Base-by-base conservation (phyloP, 2,888 invertebrate species). In the Habrosyne pyritoides region DNA sequence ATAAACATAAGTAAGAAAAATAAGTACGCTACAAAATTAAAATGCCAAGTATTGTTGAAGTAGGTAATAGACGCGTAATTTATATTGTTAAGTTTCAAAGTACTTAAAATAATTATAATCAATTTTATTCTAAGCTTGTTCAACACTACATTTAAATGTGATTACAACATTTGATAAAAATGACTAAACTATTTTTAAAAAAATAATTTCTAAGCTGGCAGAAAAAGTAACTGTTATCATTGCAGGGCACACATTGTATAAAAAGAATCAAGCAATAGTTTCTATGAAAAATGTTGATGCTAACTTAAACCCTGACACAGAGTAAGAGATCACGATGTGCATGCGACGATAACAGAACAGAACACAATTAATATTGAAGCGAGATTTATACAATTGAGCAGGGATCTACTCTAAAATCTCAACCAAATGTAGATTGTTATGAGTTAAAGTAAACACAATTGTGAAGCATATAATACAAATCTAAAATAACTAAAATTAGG, bases 401-500 rank as follows among this genome's bases (percentile, higher is more conserved):
- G 67, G 65, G 60, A 62, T 63, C 60, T 59, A 64, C 64, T 69
- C 64, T 71, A 64, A 66, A 72, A 74, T 73, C 77, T 79, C 78
- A 73, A 71, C 71, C 73, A 66, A 69, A 33, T 33, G 71, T 64
- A 66, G 69, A 66, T 63, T 68, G 67, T 69, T 63, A 64, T 66
- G 69, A 71, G 67, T 71, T 71, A 68, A 66, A 66, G 67, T 70
- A 72, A 73, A 69, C 68, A 68, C 69, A 75, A 75, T 73, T 74
- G 75, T 74, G 71, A 82, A 81, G 80, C 76, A 73, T 12, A 49
- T 47, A 21, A 74, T 67, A 69, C 64, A 72, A 74, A 69, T 72
- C 71, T 76, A 74, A 57, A 64, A 68, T 54, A 72, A 78, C 79
- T 87, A 86, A 81, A 77, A 80, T 84, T 84, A 86, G 75, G 74